Percentiles rank a stretch among this genome's conserved stretches.
These are phyloP conservation scores for Eustalomyia histrio DNA, from an alignment of 2,888 invertebrate genomes.

Conservation along the genomic window DNA sequence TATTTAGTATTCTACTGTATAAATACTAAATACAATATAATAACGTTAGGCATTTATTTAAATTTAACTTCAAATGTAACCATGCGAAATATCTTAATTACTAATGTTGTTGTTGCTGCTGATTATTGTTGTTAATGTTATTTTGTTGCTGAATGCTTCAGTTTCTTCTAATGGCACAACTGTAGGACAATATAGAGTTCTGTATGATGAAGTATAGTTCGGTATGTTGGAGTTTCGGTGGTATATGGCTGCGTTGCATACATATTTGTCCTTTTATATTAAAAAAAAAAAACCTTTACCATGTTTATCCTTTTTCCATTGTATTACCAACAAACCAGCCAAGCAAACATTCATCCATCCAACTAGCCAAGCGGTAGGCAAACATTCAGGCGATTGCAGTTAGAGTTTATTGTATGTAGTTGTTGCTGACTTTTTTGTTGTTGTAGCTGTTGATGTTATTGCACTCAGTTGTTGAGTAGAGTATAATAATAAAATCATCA, in stretches of 20 bases:
- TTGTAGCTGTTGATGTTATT: slow-evolving; percentile 32
- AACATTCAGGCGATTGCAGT: slow-evolving; percentile 23
- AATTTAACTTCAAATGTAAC: slow-evolving; percentile 58
- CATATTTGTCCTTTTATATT: slow-evolving; percentile 31
- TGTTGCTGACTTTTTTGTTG: not conserved
- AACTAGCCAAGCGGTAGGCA: slow-evolving; percentile 17
- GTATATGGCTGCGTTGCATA: slow-evolving; percentile 18
- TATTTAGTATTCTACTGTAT: too few relatives aligned
- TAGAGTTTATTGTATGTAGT: slow-evolving; percentile 40
- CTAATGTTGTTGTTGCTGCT: slow-evolving; percentile 58
- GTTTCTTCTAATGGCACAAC: not conserved
- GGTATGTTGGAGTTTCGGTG: not conserved
- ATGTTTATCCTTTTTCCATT: slow-evolving; percentile 23
- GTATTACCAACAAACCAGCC: slow-evolving; percentile 26
- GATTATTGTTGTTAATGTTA: slow-evolving; percentile 55
- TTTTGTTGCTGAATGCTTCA: slow-evolving; percentile 17
- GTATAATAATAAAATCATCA: slow-evolving; percentile 46
- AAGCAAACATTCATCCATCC: slow-evolving; percentile 20
- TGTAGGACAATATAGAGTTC: not conserved
- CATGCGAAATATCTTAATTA: slow-evolving; percentile 64
- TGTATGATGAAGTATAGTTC: not conserved
- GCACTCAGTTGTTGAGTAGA: slow-evolving; percentile 11
- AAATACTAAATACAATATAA: slow-evolving; percentile 3
- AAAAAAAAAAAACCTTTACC: slow-evolving; percentile 17
- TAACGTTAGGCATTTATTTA: slow-evolving; percentile 55